Base-by-base conservation (phyloP, 1,140 invertebrate species). In the Solenopsis invicta region DNA sequence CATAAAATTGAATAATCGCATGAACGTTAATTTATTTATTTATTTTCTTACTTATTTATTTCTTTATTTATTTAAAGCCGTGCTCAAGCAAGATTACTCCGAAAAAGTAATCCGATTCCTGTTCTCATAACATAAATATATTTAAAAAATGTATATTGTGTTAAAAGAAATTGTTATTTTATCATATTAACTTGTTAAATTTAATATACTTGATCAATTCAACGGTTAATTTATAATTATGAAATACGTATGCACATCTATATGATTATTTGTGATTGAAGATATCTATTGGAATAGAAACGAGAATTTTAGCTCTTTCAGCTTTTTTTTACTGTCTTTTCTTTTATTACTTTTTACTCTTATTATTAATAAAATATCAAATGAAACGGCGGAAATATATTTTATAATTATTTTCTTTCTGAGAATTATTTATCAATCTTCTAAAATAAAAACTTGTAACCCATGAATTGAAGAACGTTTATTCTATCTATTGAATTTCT, bases 11-110 rank as follows among this genome's bases (percentile, higher is more conserved):
- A 1, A 77, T 9, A 9, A 13, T 34, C 9, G 48, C 1, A 78
- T 71, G 85, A 84, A 86, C 76, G 91, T 91, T 91, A 75, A 91
- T 87, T 90, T 89, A 92, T 91, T 91, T 88, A 90, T 86, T 89
- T 18, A 6, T 4, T n/a, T 18, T 9, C 10, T 45, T 67, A 45
- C 21, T 67, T 69, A 69, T 69, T 69, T 69, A 48, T 69, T 69
- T 69, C 48, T 69, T 62, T 62, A 16, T 62, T 67, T 62, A 34
- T 56, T 41, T 52, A 18, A 48, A 48, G 6, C n/a, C 16, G 72
- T 77, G 9, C 8, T 12, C 21, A 18, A 50, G 34, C 34, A 45
- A 62, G 10, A 16, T 5, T 45, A 2, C 4, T 16, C 6, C 1
- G 5, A 61, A 21, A 61, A 21, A 62, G 16, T 10, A 3, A 76